phyloP scores from a whole-genome alignment of 2,113 vertebrate genomes.

The Onychorhynchus coronatus region DNA sequence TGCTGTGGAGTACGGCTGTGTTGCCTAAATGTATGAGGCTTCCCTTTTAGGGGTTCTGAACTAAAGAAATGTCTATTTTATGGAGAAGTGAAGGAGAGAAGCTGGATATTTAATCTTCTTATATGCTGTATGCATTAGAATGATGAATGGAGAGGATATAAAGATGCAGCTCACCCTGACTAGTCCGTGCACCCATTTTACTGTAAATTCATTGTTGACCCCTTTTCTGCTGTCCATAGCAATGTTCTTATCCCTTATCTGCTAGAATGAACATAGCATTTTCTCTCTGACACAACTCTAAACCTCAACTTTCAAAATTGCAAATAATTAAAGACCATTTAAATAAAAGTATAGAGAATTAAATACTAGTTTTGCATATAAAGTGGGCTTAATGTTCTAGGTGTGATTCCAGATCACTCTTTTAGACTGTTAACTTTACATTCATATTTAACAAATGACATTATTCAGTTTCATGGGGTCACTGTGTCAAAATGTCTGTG shows the following conservation, averaged over 20 bases:
- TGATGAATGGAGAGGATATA: not conserved
- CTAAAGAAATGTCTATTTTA: not conserved
- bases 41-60: not conserved
- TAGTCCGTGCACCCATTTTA: not conserved
- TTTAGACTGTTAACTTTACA: constrained; percentile 61
- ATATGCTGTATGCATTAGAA: not conserved
- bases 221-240: not conserved
- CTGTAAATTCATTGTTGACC: not conserved
- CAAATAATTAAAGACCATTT: constrained; percentile 62
- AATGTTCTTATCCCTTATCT: not conserved
- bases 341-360: constrained; percentile 60
- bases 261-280: not conserved
- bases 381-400: constrained; percentile 56
- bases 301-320: constrained; percentile 23
- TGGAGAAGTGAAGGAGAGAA: not conserved
- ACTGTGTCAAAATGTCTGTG: constrained; percentile 75
- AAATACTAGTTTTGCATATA: constrained; percentile 62
- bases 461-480: constrained; percentile 77
- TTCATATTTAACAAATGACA: constrained; percentile 73
- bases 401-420: constrained; percentile 55
- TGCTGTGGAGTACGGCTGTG: not conserved
- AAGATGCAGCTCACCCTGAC: not conserved
- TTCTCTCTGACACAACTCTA: constrained; percentile 18
- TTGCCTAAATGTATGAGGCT: not conserved
- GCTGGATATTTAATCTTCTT: not conserved